Conservation (phyloP, 2,888 invertebrate genomes). For the Caenorhabditis zanzibari region DNA sequence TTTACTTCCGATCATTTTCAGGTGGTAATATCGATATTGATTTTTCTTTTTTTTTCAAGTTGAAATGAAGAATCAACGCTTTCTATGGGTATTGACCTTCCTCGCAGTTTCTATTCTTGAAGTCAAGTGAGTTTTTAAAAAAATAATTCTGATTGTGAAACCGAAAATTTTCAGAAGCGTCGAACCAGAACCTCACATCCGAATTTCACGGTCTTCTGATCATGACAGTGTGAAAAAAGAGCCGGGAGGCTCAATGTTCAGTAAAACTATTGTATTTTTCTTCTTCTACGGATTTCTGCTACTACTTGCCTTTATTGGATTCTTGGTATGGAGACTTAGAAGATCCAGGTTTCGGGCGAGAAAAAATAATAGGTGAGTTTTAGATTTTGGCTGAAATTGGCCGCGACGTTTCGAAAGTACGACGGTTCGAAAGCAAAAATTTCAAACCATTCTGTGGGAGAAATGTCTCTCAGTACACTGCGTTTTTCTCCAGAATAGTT, state of each 20-base stretch:
- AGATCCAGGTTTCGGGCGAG: neutral
- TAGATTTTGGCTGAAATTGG: too few species aligned
- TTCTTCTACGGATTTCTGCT: constrained; percentile 22
- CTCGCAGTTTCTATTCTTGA: too few species aligned
- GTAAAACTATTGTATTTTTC: constrained; percentile 9
- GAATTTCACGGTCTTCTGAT: neutral
- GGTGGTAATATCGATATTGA: neutral
- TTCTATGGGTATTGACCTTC: neutral
- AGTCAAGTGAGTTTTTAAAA: too few species aligned
- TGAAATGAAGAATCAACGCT: neutral
- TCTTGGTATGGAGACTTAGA: constrained; percentile 22
- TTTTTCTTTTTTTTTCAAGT: neutral
- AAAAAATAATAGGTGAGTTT: constrained; percentile 2
- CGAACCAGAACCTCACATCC: neutral
- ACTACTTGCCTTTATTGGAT: constrained; percentile 26
- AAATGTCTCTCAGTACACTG: too few species aligned
- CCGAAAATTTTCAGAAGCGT: neutral
- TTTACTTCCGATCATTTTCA: neutral
- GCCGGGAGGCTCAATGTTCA: constrained; percentile 8
- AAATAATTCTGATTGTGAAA: too few species aligned
- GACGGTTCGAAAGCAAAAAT: too few species aligned
- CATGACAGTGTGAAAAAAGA: constrained; percentile 1
- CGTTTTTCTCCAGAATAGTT: too few species aligned
- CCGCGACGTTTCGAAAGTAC: too few species aligned
- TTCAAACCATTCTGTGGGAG: too few species aligned